These are phyloP conservation scores for Aporophyla nigra DNA, from an alignment of 2,888 invertebrate species.

Conservation along the genomic window DNA sequence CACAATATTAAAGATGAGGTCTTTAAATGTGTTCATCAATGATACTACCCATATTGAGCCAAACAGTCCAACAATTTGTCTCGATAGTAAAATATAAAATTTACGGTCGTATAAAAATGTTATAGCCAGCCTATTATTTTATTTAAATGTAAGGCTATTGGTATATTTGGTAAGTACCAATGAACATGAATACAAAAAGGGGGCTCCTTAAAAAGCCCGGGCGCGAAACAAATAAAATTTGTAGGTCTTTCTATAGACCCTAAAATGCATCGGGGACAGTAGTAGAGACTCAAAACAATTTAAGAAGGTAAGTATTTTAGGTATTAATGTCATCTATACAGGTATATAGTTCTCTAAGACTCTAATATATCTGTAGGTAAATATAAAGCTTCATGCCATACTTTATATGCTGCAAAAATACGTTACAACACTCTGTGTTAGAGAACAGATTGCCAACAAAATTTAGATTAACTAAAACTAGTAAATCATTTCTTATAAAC, in stretches of 20 bases:
- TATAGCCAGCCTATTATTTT: not conserved
- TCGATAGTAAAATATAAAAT: not conserved
- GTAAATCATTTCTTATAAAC: too few species aligned
- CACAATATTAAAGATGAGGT: not conserved
- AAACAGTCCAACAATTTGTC: too few species aligned
- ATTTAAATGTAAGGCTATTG: slow-evolving; percentile 1
- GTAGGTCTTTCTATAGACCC: not conserved
- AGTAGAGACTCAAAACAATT: not conserved
- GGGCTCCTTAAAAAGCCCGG: not conserved
- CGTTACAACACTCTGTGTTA: not conserved
- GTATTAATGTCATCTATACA: not conserved
- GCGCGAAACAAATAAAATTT: not conserved
- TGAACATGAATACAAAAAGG: not conserved
- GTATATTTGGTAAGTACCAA: too few species aligned
- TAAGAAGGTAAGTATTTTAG: not conserved
- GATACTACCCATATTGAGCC: not conserved
- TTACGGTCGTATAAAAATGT: not conserved
- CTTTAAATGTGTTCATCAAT: slow-evolving; percentile 1
- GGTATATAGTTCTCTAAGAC: too few species aligned
- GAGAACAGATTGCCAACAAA: slow-evolving; percentile 5
- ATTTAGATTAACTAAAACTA: too few species aligned
- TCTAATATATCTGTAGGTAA: not conserved
- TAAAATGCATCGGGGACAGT: too few species aligned
- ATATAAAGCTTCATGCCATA: not conserved
- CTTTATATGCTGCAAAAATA: not conserved